Percentiles rank a stretch among this genome's conserved stretches.
Conservation (phyloP, 2,797 vertebrate species). For the Neosilurus mollespiculum region DNA sequence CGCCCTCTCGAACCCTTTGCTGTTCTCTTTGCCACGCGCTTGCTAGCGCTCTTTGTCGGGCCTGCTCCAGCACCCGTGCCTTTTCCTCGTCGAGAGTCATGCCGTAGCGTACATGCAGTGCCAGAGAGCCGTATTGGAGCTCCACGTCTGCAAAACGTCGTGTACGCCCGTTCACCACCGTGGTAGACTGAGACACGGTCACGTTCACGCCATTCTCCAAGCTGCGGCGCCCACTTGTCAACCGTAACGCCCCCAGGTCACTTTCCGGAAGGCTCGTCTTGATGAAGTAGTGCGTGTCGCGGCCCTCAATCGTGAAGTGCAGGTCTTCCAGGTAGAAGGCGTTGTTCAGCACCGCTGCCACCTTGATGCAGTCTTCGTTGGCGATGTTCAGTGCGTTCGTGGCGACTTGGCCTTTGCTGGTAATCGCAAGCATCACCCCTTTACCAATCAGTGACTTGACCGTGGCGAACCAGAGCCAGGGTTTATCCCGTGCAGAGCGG, state of each 20-base stretch:
- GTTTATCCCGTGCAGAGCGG: conserved; percentile 76
- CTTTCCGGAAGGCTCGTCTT: conserved; percentile 93
- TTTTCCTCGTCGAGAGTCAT: conserved; percentile 96
- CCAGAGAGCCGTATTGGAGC: conserved; percentile 90
- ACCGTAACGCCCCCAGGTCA: conserved; percentile 88
- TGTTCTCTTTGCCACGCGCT: conserved; percentile 95
- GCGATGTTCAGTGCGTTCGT: conserved; percentile 96
- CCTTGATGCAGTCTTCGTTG: conserved; percentile 99
- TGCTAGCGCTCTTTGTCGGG: conserved; percentile 89
- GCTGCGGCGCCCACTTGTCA: conserved; percentile 90
- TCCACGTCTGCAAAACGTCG: conserved; percentile 96
- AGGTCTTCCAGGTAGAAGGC: conserved; percentile 96
- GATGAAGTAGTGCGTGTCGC: conserved; percentile 97
- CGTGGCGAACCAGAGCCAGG: conserved; percentile 95
- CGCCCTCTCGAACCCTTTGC: conserved; percentile 92
- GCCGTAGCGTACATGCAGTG: conserved; percentile 93
- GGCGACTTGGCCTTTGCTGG: conserved; percentile 89
- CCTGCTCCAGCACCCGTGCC: conserved; percentile 92
- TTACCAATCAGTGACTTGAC: conserved; percentile 94
- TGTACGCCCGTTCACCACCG: conserved; percentile 92
- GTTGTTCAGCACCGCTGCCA: conserved; percentile 93
- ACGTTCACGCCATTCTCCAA: conserved; percentile 96
- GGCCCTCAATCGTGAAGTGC: conserved; percentile 93
- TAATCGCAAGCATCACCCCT: conserved; percentile 94
- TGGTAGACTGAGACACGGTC: conserved; percentile 95